Percentiles rank a stretch among this genome's conserved stretches.
Evolutionary conservation across 2,797 vertebrate species (phyloP).

Genomic region (Rhynchonycteris naso): DNA sequence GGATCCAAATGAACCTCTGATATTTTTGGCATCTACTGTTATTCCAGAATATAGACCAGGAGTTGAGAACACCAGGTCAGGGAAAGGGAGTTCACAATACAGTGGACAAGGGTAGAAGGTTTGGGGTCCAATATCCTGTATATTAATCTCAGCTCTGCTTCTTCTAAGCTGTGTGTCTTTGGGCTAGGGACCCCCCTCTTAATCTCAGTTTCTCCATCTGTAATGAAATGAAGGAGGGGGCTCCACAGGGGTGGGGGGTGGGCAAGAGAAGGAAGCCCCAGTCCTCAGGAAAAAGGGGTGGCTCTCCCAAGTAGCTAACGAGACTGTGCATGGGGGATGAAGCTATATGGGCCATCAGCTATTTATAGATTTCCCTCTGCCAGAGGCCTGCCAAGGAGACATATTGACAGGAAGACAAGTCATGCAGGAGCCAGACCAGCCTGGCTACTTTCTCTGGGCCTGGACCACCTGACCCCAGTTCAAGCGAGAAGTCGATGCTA

Average conservation of each 20-base stretch:
- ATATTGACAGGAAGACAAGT: background rate
- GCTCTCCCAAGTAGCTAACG: background rate
- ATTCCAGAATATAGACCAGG: background rate
- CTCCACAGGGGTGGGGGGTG: background rate
- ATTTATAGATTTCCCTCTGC: conserved; percentile 4
- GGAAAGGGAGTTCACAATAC: background rate
- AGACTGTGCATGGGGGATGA: background rate
- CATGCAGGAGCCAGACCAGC: background rate
- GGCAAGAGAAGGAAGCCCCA: background rate
- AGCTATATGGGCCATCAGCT: background rate
- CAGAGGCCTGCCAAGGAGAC: background rate
- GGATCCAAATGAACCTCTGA: background rate
- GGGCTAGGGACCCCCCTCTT: background rate
- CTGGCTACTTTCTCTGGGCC: background rate
- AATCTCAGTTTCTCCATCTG: background rate
- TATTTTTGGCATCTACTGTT: background rate
- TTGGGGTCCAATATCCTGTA: background rate
- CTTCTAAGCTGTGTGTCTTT: background rate
- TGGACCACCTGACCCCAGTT: background rate
- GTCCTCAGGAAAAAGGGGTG: background rate
- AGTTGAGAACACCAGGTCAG: background rate
- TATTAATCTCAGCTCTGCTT: background rate
- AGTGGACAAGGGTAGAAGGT: background rate
- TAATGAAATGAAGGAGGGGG: background rate
- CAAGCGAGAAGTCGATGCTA: background rate